phyloP scores from a whole-genome alignment of 1,140 invertebrate species.

The Pristionchus pacificus region DNA sequence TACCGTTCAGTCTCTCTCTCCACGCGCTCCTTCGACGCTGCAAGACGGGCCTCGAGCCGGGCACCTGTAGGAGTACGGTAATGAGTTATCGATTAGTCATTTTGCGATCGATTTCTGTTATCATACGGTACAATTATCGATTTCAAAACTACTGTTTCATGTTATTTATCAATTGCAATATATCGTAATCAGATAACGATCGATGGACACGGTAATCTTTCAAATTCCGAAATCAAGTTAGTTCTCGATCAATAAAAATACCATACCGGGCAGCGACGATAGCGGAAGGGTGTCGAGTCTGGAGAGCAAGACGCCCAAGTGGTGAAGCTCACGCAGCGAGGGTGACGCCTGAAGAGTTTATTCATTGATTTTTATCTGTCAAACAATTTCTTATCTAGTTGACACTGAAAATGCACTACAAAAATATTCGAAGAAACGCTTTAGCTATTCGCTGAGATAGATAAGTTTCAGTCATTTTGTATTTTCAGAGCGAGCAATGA shows the following conservation, averaged over 20 bases:
- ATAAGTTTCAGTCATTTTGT: neutral
- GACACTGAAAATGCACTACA: too few relatives aligned
- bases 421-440: too few relatives aligned
- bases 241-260: too few relatives aligned
- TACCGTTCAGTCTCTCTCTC: neutral
- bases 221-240: too few relatives aligned
- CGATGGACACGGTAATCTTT: too few relatives aligned
- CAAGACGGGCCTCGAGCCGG: neutral
- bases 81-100: too few relatives aligned
- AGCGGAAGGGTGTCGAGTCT: neutral
- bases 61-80: too few relatives aligned
- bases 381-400: too few relatives aligned
- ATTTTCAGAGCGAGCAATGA: neutral
- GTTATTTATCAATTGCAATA: neutral
- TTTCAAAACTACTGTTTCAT: too few relatives aligned
- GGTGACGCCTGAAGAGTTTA: neutral
- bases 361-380: neutral
- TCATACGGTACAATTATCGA: too few relatives aligned
- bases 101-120: too few relatives aligned
- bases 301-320: neutral
- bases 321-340: neutral
- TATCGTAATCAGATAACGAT: neutral
- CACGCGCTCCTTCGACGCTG: neutral
- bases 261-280: neutral
- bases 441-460: neutral